A percentile compares a stretch with the other conserved stretches of the same genome.
Conservation (phyloP, 2,113 vertebrate genomes). For the Anthoscopus minutus region DNA sequence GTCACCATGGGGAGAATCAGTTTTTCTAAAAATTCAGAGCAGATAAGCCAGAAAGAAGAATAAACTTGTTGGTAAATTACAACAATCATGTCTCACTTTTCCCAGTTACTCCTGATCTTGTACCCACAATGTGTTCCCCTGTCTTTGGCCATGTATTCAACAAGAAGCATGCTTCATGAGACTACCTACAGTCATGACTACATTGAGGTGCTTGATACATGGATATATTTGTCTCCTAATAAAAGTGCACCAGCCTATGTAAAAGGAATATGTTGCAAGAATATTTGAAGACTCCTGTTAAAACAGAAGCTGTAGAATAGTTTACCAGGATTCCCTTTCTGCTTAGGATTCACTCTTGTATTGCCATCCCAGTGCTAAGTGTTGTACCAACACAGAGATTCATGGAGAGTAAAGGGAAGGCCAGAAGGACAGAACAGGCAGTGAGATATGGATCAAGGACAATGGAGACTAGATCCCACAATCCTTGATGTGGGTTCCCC, state of each 20-base stretch:
- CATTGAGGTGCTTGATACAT: neutral
- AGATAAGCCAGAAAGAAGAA: neutral
- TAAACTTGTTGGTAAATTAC: neutral
- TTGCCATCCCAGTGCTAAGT: fast-evolving
- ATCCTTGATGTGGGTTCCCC: fast-evolving
- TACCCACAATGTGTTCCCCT: neutral
- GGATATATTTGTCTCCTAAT: neutral
- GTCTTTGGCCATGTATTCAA: neutral
- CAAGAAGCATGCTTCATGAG: neutral
- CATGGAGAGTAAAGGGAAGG: neutral
- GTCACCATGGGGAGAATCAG: fast-evolving
- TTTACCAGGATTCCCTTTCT: neutral
- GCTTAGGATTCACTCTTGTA: neutral
- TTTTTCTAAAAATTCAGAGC: neutral
- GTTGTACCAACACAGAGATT: neutral
- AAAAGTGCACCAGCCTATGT: neutral
- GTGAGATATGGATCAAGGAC: neutral
- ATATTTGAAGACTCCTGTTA: neutral
- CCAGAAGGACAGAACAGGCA: neutral
- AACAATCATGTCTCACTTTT: neutral
- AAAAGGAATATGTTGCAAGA: neutral
- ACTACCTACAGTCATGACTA: neutral
- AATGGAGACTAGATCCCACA: fast-evolving
- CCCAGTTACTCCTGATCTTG: neutral
- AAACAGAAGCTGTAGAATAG: neutral